phyloP scores from a whole-genome alignment of 2,888 invertebrate genomes.

The Sepiola atlantica region DNA sequence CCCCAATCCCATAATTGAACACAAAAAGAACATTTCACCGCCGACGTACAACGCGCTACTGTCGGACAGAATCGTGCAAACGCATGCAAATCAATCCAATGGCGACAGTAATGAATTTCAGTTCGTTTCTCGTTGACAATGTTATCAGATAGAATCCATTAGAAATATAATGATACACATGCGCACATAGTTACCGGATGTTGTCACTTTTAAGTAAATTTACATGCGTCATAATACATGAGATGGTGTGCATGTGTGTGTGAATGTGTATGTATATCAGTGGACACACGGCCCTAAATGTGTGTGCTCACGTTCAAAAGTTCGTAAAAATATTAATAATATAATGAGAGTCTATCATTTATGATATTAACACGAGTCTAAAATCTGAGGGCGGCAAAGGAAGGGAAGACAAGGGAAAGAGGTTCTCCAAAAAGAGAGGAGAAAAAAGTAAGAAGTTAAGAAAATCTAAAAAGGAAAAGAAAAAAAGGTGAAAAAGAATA shows the following conservation, averaged over 20 bases:
- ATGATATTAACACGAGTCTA: background rate
- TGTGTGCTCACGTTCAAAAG: background rate
- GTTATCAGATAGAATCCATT: background rate
- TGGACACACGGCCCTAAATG: background rate
- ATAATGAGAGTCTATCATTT: background rate
- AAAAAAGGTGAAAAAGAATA: background rate
- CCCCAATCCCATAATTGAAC: background rate
- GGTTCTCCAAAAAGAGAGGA: no score
- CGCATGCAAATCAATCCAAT: background rate
- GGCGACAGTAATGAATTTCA: background rate
- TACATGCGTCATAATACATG: background rate
- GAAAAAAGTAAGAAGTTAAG: background rate
- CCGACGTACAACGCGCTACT: background rate
- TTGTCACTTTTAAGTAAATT: background rate
- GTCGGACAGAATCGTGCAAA: background rate
- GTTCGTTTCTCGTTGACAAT: background rate
- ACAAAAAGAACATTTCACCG: background rate
- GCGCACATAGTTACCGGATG: background rate
- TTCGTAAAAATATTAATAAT: background rate
- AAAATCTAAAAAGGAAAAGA: background rate
- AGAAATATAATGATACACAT: background rate
- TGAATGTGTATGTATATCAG: background rate
- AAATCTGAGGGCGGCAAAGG: background rate
- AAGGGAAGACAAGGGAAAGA: background rate
- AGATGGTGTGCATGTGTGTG: background rate